Evolutionary conservation across 2,888 invertebrate species (phyloP), one percentile per base, ranked within the genome.

Genomic region (Lagria hirta): DNA sequence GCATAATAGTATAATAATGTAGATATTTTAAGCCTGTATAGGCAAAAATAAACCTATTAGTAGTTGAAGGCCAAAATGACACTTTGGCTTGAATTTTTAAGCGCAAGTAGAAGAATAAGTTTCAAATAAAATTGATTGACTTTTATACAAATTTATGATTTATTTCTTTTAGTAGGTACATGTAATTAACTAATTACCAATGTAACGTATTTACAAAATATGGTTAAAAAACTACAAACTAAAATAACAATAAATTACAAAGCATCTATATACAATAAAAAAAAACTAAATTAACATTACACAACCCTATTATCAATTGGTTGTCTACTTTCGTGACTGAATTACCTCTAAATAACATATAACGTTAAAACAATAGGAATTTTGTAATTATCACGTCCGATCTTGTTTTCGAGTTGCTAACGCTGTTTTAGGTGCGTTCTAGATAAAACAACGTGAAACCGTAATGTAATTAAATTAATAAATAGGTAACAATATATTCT

Each of bases 241-340:
- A 37, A 14, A 21, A 42, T 43, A 43, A 43, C 33, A 44, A 44
- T 44, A 44, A 44, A 38, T 44, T 44, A 44, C 38, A 43, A 43
- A 20, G 38, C 5, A 6, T 24, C 23, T 43, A 43, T 43, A 21
- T 44, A 44, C 37, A 40, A 11, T 16, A 26, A 23, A 43, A 26
- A 28, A 16, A 40, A 26, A 23, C 30, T 40, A 24, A 30, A 17
- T 21, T 18, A 26, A 23, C 12, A 30, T 29, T 15, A 24, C 17
- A n/a, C 27, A 32, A 40, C 30, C 32, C 24, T 40, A 32, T 40
- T 14, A 38, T 40, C 40, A 32, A 27, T 27, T 33, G 33, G 33
- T 41, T 20, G 21, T n/a, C 33, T 21, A 41, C 15, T 27, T 27
- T 41, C 21, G 27, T 21, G 27, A 33, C 33, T 33, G 33, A 41